Conservation (phyloP, 2,888 invertebrate species). For the Lydus trimaculatus region DNA sequence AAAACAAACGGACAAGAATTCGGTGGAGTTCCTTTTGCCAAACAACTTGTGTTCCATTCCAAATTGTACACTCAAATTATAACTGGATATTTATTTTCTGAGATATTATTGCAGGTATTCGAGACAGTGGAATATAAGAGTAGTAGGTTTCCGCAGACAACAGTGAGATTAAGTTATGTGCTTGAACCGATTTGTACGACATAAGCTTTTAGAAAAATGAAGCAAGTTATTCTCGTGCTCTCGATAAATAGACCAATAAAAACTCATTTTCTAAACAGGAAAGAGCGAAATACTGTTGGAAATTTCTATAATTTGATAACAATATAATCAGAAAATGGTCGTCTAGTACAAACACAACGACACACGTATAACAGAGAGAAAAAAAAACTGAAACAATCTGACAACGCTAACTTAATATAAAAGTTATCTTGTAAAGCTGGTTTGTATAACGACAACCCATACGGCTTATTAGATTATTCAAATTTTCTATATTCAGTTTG, state of each 20-base stretch:
- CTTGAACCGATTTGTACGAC: not conserved
- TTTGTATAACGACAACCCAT: conserved; percentile 34
- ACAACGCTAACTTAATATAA: conserved; percentile 50
- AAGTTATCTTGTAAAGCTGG: conserved; percentile 45
- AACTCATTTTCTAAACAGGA: conserved; percentile 11
- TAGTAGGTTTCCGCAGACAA: conserved; percentile 19
- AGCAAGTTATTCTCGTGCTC: not conserved
- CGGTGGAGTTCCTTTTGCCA: not conserved
- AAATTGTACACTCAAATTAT: not conserved
- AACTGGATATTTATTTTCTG: not conserved
- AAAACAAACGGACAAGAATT: not conserved
- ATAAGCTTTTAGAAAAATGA: conserved; percentile 5
- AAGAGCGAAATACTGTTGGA: conserved; percentile 13
- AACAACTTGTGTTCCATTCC: not conserved
- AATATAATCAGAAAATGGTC: conserved; percentile 38
- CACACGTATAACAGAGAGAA: not conserved
- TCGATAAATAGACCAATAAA: conserved; percentile 8
- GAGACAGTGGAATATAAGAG: conserved; percentile 16
- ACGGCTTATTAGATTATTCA: conserved; percentile 47
- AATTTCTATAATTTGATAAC: conserved; percentile 36
- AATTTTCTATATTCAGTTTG: conserved; percentile 44
- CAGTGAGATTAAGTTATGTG: conserved; percentile 17
- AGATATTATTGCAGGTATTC: conserved; percentile 15
- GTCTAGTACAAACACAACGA: conserved; percentile 8
- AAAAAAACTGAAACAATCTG: conserved; percentile 44